Percentiles rank a stretch among this genome's conserved stretches.
Conservation (phyloP, 1,140 invertebrate genomes). For the Polypedilum vanderplanki region DNA sequence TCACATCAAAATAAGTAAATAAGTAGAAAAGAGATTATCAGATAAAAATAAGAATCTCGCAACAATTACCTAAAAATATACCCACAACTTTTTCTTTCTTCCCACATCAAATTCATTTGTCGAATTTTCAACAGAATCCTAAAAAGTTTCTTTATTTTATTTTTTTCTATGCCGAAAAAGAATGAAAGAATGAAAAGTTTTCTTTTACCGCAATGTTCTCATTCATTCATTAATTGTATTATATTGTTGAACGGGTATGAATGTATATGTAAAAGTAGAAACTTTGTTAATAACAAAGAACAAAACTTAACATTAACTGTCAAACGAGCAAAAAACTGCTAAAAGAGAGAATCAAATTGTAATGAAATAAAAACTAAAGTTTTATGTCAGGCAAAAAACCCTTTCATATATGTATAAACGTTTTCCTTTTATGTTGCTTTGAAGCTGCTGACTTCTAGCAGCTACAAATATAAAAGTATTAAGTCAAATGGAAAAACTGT, state of each 20-base stretch:
- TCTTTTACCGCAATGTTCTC: neutral
- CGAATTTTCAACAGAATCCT: neutral
- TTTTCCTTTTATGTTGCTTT: neutral
- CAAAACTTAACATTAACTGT: constrained; percentile 5
- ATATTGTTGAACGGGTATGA: neutral
- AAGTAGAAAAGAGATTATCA: too few species aligned
- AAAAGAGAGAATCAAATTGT: neutral
- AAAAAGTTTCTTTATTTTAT: neutral
- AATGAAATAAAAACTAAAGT: constrained; percentile 19
- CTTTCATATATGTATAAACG: too few species aligned
- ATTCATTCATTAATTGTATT: neutral
- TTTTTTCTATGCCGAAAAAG: too few species aligned
- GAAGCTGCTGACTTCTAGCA: neutral
- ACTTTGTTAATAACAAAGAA: neutral
- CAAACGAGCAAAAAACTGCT: neutral
- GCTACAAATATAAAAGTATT: neutral
- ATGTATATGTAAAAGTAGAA: neutral
- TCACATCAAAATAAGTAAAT: too few species aligned
- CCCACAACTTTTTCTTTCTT: neutral
- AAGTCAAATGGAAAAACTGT: constrained; percentile 27
- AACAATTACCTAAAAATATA: too few species aligned
- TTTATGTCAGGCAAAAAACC: neutral
- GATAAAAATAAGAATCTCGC: too few species aligned
- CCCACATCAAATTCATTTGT: constrained; percentile 15
- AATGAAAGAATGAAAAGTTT: too few species aligned